phyloP scores from a whole-genome alignment of 1,140 invertebrate genomes.

The Tetranychus urticae region DNA sequence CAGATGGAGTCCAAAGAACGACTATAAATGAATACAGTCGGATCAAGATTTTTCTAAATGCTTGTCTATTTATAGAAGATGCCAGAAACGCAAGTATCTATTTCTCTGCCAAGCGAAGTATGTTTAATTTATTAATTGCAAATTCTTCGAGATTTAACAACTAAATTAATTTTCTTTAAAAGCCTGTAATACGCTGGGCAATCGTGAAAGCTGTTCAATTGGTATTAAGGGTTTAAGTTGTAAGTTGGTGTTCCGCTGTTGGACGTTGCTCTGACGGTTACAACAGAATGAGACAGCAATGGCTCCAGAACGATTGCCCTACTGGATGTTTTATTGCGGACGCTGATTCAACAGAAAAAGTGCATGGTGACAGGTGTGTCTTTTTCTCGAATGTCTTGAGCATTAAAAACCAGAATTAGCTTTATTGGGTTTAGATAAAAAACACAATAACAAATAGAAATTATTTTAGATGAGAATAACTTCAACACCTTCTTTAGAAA shows the following conservation, averaged over 20 bases:
- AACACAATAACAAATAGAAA: no score
- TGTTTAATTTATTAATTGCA: no score
- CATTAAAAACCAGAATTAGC: no score
- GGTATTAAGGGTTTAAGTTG: constrained; percentile 29
- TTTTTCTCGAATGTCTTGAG: no score
- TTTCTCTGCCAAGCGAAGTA: constrained; percentile 13
- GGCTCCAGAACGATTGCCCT: constrained; percentile 27
- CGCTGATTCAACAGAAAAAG: constrained; percentile 17
- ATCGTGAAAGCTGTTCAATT: constrained; percentile 34
- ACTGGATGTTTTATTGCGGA: no score
- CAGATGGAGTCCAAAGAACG: constrained; percentile 44
- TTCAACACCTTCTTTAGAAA: no score
- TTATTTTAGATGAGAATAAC: no score
- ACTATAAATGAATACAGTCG: constrained; percentile 93
- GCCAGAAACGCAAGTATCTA: constrained; percentile 44
- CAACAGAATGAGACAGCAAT: constrained; percentile 65
- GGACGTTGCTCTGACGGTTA: constrained; percentile 66
- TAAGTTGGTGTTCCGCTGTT: constrained; percentile 60
- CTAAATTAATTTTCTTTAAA: constrained; percentile 5
- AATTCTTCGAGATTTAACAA: no score
- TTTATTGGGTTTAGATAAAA: no score
- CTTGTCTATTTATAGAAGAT: constrained; percentile 35
- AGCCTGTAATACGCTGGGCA: constrained; percentile 50
- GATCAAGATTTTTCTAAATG: constrained; percentile 26
- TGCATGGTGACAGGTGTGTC: no score